Conservation (phyloP, 1,140 invertebrate genomes). For the Ceratosolen solmsi region DNA sequence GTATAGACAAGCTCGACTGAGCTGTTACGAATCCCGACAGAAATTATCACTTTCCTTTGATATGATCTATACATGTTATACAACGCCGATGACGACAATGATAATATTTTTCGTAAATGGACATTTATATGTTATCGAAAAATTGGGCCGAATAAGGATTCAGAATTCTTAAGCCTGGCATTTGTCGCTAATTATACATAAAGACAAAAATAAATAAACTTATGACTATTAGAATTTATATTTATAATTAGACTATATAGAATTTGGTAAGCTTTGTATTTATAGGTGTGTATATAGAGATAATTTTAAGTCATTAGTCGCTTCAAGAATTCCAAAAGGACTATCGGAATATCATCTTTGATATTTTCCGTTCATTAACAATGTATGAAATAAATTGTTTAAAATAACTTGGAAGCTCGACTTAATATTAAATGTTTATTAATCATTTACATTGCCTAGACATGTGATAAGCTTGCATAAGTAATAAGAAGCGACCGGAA, state of each 20-base stretch:
- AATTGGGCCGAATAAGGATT: no score
- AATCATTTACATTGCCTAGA: not conserved
- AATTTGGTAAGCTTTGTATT: no score
- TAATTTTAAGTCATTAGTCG: no score
- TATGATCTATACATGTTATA: slow-evolving; percentile 17
- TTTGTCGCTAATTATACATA: no score
- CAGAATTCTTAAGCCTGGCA: no score
- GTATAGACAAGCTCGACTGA: not conserved
- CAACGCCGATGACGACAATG: slow-evolving; percentile 22
- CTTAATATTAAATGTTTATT: not conserved
- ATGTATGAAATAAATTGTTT: not conserved
- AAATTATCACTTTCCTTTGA: slow-evolving; percentile 34
- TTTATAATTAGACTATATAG: no score
- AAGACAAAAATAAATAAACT: no score
- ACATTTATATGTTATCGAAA: no score
- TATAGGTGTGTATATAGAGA: no score
- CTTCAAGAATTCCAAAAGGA: not conserved
- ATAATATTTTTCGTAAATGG: not conserved
- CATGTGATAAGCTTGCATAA: not conserved
- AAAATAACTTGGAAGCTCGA: not conserved
- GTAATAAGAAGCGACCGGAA: not conserved
- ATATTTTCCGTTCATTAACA: not conserved
- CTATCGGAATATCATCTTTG: not conserved
- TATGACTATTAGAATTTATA: no score
- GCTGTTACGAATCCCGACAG: slow-evolving; percentile 1